Evolutionary conservation across 2,797 vertebrate genomes (phyloP).

Genomic region (Gymnopithys bicolor): DNA sequence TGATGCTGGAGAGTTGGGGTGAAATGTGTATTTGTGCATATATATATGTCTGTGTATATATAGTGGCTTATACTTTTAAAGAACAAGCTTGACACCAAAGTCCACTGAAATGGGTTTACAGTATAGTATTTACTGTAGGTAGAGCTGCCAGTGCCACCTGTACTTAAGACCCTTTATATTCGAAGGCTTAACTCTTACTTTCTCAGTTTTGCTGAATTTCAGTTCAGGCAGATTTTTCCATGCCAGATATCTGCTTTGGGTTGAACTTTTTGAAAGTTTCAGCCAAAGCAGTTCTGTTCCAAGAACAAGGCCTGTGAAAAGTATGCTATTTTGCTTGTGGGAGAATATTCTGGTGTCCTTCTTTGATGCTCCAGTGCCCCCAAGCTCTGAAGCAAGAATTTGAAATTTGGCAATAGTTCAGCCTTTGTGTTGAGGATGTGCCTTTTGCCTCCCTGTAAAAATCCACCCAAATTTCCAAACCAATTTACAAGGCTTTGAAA

Average conservation of each 20-base stretch:
- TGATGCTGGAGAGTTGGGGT: not conserved
- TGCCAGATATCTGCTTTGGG: slow-evolving; percentile 20
- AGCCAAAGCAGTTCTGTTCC: slow-evolving; percentile 31
- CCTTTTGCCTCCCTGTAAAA: slow-evolving; percentile 59
- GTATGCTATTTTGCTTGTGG: slow-evolving; percentile 49
- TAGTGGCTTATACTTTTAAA: not conserved
- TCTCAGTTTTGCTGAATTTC: not conserved
- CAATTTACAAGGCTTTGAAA: slow-evolving; percentile 66
- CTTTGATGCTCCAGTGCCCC: slow-evolving; percentile 64
- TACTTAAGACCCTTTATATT: not conserved
- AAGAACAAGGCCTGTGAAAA: slow-evolving; percentile 47
- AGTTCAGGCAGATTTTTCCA: slow-evolving; percentile 4
- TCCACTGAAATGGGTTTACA: not conserved
- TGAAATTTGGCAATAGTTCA: slow-evolving; percentile 64
- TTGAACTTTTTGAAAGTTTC: slow-evolving; percentile 1
- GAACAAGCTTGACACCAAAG: not conserved
- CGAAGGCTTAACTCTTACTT: slow-evolving; percentile 5
- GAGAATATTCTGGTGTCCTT: slow-evolving; percentile 47
- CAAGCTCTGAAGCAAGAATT: slow-evolving; percentile 61
- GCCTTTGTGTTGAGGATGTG: slow-evolving; percentile 64
- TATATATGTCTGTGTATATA: not conserved
- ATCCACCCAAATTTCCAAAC: slow-evolving; percentile 64
- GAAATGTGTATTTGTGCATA: not conserved
- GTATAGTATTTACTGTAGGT: not conserved
- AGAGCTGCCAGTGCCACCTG: not conserved